These are phyloP conservation scores for Cosmia trapezina DNA, from an alignment of 2,888 invertebrate species.

Conservation along the genomic window DNA sequence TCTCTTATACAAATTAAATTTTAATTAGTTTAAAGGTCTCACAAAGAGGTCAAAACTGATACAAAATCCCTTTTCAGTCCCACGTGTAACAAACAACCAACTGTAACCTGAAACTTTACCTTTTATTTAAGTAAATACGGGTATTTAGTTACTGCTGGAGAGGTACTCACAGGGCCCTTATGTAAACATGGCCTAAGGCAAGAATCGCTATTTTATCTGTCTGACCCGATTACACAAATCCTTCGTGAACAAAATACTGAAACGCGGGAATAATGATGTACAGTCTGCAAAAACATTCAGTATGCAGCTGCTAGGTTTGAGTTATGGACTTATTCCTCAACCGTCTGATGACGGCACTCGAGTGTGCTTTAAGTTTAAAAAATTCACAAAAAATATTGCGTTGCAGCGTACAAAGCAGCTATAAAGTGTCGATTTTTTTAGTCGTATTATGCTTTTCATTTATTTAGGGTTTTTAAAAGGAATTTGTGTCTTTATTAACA, in stretches of 20 bases:
- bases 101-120: conserved; percentile 31
- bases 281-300: conserved; percentile 3
- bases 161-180: conserved; percentile 20
- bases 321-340: neutral
- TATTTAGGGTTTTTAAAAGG: neutral
- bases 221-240: conserved; percentile 53
- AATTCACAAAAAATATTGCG: neutral
- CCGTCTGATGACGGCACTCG: neutral
- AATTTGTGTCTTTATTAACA: neutral
- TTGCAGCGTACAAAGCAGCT: neutral
- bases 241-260: conserved; percentile 56
- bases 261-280: conserved; percentile 43
- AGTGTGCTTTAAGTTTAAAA: neutral
- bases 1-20: conserved; percentile 3
- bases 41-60: conserved; percentile 14
- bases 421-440: neutral
- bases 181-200: conserved; percentile 54
- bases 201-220: conserved; percentile 54
- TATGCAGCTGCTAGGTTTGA: too few relatives aligned
- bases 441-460: neutral
- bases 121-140: conserved; percentile 45
- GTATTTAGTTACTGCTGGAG: conserved; percentile 44
- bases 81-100: conserved; percentile 20
- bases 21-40: conserved; percentile 13
- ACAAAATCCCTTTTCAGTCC: conserved; percentile 2